These are phyloP conservation scores for Drosophila prostipennis DNA, from an alignment of 2,888 invertebrate species.

Conservation along the genomic window DNA sequence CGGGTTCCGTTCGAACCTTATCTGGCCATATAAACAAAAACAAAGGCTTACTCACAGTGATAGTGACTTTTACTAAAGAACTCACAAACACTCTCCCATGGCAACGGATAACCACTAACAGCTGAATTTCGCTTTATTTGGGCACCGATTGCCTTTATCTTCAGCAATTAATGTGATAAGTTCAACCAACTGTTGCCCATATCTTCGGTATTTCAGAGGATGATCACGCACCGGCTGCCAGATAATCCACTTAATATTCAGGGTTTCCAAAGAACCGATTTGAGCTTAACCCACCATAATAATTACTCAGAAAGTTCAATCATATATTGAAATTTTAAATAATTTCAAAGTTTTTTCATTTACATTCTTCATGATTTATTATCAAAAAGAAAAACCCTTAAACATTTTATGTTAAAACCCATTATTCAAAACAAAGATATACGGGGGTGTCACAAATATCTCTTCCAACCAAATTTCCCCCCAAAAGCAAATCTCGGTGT, in stretches of 20 bases:
- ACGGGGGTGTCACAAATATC: no score
- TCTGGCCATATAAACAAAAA: constrained; percentile 31
- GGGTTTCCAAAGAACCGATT: neutral
- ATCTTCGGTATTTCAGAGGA: constrained; percentile 2
- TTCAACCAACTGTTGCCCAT: constrained; percentile 5
- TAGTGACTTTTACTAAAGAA: constrained; percentile 40
- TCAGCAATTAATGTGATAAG: constrained; percentile 27
- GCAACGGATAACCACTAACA: constrained; percentile 13
- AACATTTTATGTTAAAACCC: no score
- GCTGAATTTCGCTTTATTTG: constrained; percentile 9
- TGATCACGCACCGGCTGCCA: neutral
- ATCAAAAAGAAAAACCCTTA: no score
- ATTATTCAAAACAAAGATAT: no score
- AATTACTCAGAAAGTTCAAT: no score
- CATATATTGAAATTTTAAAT: no score
- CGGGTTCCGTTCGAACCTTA: constrained; percentile 21
- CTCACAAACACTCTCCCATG: constrained; percentile 13
- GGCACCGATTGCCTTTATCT: constrained; percentile 36
- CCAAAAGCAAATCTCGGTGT: no score
- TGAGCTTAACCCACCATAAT: no score
- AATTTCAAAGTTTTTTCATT: no score
- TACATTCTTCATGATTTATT: no score
- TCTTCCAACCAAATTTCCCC: no score
- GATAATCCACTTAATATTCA: constrained; percentile 25
- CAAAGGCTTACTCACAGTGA: constrained; percentile 25